Conservation (phyloP, 2,888 invertebrate genomes). For the Nomada ruficornis region DNA sequence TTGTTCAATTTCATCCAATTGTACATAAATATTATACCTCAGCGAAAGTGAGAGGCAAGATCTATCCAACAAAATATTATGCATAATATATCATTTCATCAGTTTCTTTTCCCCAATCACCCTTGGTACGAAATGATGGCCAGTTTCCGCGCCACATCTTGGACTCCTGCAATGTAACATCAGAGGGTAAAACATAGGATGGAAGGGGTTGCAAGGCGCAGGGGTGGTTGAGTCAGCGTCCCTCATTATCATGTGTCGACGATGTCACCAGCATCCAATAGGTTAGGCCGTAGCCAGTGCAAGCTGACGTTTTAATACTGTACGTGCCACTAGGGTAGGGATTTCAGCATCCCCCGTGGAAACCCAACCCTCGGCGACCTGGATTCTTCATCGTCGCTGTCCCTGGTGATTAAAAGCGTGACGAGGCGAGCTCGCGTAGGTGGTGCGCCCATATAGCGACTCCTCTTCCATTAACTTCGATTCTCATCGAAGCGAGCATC, state of each 20-base stretch:
- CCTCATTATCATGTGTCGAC: slow-evolving; percentile 57
- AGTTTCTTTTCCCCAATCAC: background rate
- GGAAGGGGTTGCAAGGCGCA: background rate
- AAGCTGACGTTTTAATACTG: slow-evolving; percentile 68
- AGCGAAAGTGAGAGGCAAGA: too few relatives aligned
- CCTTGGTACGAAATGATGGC: background rate
- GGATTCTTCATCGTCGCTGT: slow-evolving; percentile 67
- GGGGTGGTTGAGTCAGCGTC: background rate
- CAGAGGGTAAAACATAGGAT: slow-evolving; percentile 1
- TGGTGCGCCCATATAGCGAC: slow-evolving; percentile 2
- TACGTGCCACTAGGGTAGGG: slow-evolving; percentile 26
- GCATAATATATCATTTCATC: too few relatives aligned
- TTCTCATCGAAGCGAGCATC: slow-evolving; percentile 67
- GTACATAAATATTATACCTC: too few relatives aligned
- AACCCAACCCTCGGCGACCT: slow-evolving; percentile 78
- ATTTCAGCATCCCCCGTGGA: slow-evolving; percentile 85
- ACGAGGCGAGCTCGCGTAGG: slow-evolving; percentile 43
- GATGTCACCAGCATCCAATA: slow-evolving; percentile 52
- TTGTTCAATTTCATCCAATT: too few relatives aligned
- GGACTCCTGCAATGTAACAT: background rate
- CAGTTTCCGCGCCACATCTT: slow-evolving; percentile 21
- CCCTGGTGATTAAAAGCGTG: slow-evolving; percentile 67
- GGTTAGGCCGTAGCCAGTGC: slow-evolving; percentile 51
- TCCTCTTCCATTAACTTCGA: slow-evolving; percentile 67
- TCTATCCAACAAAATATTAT: too few relatives aligned